These are phyloP conservation scores for Melierax canorus DNA, from an alignment of 2,113 vertebrate species.

Conservation along the genomic window DNA sequence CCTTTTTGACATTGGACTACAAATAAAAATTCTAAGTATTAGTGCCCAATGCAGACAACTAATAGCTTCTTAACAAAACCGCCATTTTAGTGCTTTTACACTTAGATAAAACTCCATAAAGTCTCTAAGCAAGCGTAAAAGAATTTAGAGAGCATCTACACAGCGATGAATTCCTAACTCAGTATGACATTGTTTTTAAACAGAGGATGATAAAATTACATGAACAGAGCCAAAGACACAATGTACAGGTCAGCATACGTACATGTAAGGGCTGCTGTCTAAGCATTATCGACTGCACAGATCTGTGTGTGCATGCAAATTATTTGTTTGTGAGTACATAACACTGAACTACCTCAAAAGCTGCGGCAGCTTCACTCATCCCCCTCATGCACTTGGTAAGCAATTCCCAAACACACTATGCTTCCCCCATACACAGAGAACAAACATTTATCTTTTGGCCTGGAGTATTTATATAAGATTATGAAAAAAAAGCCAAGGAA, in stretches of 20 bases:
- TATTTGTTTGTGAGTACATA: not conserved
- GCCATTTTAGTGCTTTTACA: not conserved
- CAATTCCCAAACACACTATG: not conserved
- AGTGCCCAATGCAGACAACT: constrained; percentile 37
- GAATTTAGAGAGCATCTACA: not conserved
- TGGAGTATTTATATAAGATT: not conserved
- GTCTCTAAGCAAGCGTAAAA: not conserved
- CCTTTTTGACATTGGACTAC: constrained; percentile 83
- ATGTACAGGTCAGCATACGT: not conserved
- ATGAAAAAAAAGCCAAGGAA: not conserved
- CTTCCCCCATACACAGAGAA: not conserved
- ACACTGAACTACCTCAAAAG: not conserved
- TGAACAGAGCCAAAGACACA: not conserved
- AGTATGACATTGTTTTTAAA: not conserved
- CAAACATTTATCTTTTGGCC: not conserved
- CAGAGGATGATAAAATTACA: not conserved
- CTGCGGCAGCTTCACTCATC: not conserved
- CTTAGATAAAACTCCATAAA: not conserved
- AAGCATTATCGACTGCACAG: not conserved
- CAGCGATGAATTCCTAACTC: not conserved
- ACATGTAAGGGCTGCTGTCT: not conserved
- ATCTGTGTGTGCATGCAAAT: not conserved
- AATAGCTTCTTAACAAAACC: not conserved
- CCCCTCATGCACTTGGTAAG: not conserved
- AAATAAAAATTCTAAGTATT: constrained; percentile 65